These are phyloP conservation scores for Tachysurus vachellii DNA, from an alignment of 2,113 vertebrate genomes.

Conservation along the genomic window DNA sequence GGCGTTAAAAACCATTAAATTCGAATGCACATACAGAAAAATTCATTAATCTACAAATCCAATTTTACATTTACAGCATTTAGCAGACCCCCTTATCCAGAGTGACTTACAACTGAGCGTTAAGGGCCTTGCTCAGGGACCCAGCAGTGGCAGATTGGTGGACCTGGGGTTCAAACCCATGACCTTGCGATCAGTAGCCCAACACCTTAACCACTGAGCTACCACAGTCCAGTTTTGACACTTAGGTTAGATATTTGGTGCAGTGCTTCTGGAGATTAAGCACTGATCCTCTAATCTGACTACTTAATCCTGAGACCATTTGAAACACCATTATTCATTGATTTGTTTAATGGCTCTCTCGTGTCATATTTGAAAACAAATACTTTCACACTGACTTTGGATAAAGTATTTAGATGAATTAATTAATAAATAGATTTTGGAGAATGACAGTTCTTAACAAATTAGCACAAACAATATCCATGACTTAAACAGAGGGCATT, in stretches of 20 bases:
- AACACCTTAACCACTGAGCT: too few species aligned
- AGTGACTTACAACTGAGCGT: too few species aligned
- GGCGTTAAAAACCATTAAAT: neutral
- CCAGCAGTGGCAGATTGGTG: too few species aligned
- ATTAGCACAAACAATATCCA: neutral
- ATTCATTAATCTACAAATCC: neutral
- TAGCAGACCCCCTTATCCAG: too few species aligned
- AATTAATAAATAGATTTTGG: neutral
- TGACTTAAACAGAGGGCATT: neutral
- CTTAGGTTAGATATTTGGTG: neutral
- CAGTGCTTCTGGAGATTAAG: neutral
- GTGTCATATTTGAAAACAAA: neutral
- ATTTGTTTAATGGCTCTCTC: neutral
- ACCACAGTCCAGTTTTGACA: too few species aligned
- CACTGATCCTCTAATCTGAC: neutral
- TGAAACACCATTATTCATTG: neutral
- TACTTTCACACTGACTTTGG: neutral
- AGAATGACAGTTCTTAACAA: neutral
- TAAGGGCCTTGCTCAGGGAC: too few species aligned
- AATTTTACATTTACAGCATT: too few species aligned
- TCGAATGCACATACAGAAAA: too few species aligned
- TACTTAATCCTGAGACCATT: neutral
- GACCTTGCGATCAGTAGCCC: too few species aligned
- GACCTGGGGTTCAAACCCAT: too few species aligned
- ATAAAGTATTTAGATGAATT: neutral